Evolutionary conservation across 2,113 vertebrate species (phyloP).

Genomic region (Percina caprodes): DNA sequence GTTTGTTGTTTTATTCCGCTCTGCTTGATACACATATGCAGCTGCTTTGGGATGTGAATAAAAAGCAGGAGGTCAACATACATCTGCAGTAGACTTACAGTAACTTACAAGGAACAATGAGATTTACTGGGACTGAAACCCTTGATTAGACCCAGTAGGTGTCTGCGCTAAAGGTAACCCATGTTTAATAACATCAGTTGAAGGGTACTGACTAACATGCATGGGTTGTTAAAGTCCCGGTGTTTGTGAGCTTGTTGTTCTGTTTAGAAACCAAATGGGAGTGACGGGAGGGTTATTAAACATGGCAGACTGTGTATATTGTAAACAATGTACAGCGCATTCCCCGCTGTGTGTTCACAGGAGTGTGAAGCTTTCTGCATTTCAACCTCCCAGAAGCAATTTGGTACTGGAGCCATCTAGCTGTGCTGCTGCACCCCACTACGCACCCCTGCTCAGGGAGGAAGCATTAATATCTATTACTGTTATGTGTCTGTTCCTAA

Average conservation of each 20-base stretch:
- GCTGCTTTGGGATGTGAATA: constrained; percentile 54
- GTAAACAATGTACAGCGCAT: constrained; percentile 66
- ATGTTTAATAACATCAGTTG: constrained; percentile 57
- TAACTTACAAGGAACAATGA: constrained; percentile 55
- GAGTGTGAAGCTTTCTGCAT: constrained; percentile 65
- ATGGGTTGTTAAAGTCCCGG: constrained; percentile 42
- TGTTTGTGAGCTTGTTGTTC: constrained; percentile 55
- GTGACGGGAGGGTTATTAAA: constrained; percentile 60
- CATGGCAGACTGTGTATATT: constrained; percentile 67
- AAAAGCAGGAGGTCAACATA: constrained; percentile 45
- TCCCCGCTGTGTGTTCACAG: constrained; percentile 72
- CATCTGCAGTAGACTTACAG: constrained; percentile 15
- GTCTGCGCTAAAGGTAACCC: constrained; percentile 56
- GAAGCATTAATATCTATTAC: constrained; percentile 52
- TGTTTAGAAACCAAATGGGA: constrained; percentile 55
- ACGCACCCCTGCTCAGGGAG: constrained; percentile 22
- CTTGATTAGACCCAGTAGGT: constrained; percentile 69
- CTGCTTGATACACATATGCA: constrained; percentile 55
- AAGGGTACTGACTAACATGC: constrained; percentile 54
- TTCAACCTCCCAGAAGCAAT: constrained; percentile 67
- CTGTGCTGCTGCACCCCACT: constrained; percentile 54
- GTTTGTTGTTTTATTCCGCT: constrained; percentile 54
- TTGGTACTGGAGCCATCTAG: constrained; percentile 48
- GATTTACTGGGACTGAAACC: constrained; percentile 60
- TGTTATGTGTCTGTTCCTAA: constrained; percentile 19